Conservation (phyloP, 2,888 invertebrate species). For the Andricus curvator region DNA sequence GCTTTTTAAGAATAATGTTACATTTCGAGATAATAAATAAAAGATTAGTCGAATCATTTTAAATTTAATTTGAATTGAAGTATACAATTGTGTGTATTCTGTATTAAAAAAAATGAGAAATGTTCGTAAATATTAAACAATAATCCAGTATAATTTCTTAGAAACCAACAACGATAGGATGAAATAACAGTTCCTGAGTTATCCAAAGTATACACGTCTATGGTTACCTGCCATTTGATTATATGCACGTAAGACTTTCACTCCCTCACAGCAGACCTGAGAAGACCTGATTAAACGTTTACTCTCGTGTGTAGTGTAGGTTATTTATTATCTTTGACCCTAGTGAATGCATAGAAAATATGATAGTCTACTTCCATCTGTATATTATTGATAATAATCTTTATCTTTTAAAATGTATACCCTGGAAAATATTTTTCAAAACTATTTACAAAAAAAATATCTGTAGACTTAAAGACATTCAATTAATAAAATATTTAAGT, state of each 20-base stretch:
- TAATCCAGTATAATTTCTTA: constrained; percentile 1
- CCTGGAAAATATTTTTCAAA: background rate
- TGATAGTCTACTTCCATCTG: background rate
- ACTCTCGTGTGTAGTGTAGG: background rate
- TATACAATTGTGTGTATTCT: background rate
- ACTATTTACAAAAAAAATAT: background rate
- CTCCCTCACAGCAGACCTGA: background rate
- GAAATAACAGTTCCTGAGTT: constrained; percentile 21
- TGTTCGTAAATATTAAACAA: constrained; percentile 3
- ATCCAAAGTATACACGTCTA: constrained; percentile 12
- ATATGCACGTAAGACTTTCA: constrained; percentile 28
- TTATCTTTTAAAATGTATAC: too few species aligned
- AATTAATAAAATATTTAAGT: too few species aligned
- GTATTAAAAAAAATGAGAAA: background rate
- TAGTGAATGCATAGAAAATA: background rate
- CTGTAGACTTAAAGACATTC: too few species aligned
- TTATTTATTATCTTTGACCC: background rate
- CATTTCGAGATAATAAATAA: too few species aligned
- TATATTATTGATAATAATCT: background rate
- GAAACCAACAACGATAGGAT: constrained; percentile 1
- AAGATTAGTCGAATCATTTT: background rate
- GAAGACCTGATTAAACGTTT: constrained; percentile 27
- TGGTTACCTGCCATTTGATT: constrained; percentile 17
- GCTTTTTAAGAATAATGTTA: too few species aligned
- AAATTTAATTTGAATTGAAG: background rate